Conservation (phyloP, 2,113 vertebrate species). For the Camelus bactrianus region DNA sequence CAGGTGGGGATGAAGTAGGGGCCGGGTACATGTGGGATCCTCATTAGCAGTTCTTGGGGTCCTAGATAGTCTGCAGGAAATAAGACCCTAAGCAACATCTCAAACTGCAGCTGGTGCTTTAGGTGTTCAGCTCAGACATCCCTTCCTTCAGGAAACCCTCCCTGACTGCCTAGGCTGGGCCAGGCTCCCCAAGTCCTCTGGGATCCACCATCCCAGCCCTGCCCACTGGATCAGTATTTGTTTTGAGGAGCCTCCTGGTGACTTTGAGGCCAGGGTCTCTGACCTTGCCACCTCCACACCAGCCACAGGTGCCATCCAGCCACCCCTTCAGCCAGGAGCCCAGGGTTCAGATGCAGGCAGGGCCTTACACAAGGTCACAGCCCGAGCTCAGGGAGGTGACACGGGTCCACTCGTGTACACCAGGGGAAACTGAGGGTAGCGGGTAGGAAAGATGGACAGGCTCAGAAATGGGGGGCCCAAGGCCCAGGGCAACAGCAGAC, state of each 20-base stretch:
- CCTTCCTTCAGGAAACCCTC: not conserved
- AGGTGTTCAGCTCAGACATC: not conserved
- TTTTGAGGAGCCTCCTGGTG: not conserved
- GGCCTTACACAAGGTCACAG: not conserved
- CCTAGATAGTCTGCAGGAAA: too few species aligned
- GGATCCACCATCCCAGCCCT: not conserved
- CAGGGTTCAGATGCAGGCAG: not conserved
- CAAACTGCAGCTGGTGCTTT: not conserved
- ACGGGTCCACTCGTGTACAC: not conserved
- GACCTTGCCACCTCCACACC: not conserved
- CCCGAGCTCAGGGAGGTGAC: not conserved
- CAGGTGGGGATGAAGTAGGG: not conserved
- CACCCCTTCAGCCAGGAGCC: too few species aligned
- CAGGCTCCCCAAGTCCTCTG: not conserved
- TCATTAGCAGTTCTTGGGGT: not conserved
- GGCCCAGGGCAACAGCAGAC: not conserved
- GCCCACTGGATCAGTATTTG: not conserved
- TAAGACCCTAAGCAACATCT: not conserved
- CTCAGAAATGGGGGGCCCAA: not conserved
- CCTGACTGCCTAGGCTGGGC: not conserved
- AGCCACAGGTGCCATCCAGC: not conserved
- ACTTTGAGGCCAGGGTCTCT: not conserved
- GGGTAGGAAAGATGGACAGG: too few species aligned
- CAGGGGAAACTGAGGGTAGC: not conserved
- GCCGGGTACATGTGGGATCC: rapidly evolving